Conservation (phyloP, 2,797 vertebrate genomes). For the Simalia tracyae region DNA sequence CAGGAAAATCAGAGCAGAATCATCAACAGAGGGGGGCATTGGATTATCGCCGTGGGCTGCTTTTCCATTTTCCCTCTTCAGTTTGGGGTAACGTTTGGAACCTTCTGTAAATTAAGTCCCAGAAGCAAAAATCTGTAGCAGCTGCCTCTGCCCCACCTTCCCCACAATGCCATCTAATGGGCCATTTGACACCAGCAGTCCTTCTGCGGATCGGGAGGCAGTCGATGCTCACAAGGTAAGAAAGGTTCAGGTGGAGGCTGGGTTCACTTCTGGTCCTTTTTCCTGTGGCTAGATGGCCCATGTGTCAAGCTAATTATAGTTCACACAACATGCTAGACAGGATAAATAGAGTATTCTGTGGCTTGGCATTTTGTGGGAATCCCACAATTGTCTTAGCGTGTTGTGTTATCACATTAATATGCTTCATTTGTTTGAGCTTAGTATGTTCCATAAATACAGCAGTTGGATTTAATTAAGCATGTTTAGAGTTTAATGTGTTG, state of each 20-base stretch:
- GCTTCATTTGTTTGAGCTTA: neutral
- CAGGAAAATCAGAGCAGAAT: conserved; percentile 11
- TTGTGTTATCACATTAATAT: neutral
- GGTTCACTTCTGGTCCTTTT: no score
- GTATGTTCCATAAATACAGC: neutral
- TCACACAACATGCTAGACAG: neutral
- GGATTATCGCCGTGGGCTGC: neutral
- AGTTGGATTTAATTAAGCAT: neutral
- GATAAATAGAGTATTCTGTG: neutral
- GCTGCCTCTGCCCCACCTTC: conserved; percentile 2
- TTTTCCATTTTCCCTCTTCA: neutral
- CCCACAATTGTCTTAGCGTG: neutral
- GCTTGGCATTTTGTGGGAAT: neutral
- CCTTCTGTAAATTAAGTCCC: neutral
- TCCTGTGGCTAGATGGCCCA: neutral
- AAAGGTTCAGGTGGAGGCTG: no score
- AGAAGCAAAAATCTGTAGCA: neutral
- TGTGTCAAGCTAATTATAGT: neutral
- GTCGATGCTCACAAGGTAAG: conserved; percentile 45
- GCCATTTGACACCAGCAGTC: conserved; percentile 62
- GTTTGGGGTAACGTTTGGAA: conserved; percentile 37
- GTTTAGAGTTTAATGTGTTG: neutral
- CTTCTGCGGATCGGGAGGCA: conserved; percentile 25
- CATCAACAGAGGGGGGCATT: neutral
- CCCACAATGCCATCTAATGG: conserved; percentile 82